These are phyloP conservation scores for Noctua janthe DNA, from an alignment of 2,888 invertebrate species.

Conservation along the genomic window DNA sequence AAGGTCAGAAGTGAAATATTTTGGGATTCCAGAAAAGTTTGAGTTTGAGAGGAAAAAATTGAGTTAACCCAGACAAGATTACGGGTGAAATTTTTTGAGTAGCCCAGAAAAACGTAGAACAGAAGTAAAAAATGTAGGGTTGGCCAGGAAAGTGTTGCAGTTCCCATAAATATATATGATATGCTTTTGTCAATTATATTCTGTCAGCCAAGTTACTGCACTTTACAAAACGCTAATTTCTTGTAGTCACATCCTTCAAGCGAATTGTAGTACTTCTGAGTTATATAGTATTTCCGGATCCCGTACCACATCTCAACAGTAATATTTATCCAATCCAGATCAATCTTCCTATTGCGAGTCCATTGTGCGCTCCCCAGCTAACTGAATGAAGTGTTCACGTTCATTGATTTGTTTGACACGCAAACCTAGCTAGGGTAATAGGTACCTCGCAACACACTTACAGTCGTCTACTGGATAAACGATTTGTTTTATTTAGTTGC, in stretches of 20 bases:
- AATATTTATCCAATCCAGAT: conserved; percentile 53
- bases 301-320: conserved; percentile 26
- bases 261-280: not conserved
- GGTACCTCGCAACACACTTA: conserved; percentile 38
- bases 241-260: not conserved
- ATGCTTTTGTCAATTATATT: not conserved
- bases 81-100: not conserved
- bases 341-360: conserved; percentile 68
- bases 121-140: not conserved
- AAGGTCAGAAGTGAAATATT: not conserved
- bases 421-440: conserved; percentile 66
- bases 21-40: not conserved
- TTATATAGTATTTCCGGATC: conserved; percentile 7
- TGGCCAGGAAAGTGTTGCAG: not conserved
- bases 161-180: too few species aligned
- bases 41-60: not conserved
- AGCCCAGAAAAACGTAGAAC: not conserved
- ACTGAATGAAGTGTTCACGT: conserved; percentile 76
- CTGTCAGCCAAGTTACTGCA: not conserved
- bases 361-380: conserved; percentile 71
- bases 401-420: conserved; percentile 82
- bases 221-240: not conserved
- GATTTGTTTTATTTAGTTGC: conserved; percentile 43
- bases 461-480: conserved; percentile 30
- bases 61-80: not conserved